A percentile compares a stretch with the other conserved stretches of the same genome.
Evolutionary conservation across 2,888 invertebrate species (phyloP).

Genomic region (Hedya salicella): DNA sequence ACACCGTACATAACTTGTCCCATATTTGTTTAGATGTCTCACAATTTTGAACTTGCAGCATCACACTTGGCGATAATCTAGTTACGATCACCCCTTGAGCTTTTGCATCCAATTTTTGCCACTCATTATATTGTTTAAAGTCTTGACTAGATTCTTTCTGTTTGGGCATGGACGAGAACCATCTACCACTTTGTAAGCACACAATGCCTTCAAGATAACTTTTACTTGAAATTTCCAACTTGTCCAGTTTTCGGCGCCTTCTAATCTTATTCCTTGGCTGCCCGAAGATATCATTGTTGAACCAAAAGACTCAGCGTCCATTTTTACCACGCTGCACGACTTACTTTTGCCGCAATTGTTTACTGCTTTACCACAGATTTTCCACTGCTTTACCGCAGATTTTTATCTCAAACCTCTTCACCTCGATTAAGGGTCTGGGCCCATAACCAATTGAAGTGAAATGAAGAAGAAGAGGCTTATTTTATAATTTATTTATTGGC

Average conservation of each 20-base stretch:
- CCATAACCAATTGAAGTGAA: neutral
- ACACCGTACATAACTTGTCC: constrained; percentile 3
- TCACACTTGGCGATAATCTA: neutral
- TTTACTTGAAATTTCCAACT: constrained; percentile 3
- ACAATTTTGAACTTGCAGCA: constrained; percentile 1
- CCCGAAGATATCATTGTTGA: neutral
- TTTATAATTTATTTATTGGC: no score
- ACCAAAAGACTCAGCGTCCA: neutral
- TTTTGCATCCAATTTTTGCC: constrained; percentile 3
- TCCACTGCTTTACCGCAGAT: neutral
- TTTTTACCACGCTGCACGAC: neutral
- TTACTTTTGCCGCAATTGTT: neutral
- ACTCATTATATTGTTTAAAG: neutral
- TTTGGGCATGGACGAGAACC: neutral
- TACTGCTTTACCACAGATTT: constrained; percentile 4
- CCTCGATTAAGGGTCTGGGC: constrained; percentile 4
- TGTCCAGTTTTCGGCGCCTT: constrained; percentile 7
- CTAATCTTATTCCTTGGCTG: constrained; percentile 1
- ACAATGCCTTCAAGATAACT: neutral
- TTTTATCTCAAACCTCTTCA: constrained; percentile 1
- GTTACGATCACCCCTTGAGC: constrained; percentile 1
- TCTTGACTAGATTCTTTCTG: neutral
- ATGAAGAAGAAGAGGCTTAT: constrained; percentile 3
- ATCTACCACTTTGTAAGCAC: neutral
- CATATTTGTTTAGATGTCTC: neutral